phyloP scores from a whole-genome alignment of 1,140 invertebrate genomes.

The Chionoecetes opilio region DNA sequence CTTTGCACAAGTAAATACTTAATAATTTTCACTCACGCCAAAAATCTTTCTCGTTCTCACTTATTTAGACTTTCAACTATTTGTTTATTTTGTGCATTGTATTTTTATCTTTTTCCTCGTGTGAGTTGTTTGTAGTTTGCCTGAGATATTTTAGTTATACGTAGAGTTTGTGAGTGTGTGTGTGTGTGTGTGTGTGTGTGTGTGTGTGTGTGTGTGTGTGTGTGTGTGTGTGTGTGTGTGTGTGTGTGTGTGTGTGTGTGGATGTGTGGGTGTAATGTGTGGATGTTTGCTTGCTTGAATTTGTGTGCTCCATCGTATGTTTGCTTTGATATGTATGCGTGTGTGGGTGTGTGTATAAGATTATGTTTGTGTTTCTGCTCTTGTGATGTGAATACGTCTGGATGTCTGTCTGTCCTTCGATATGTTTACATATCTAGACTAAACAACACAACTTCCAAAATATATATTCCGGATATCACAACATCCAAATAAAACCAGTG shows the following conservation, averaged over 20 bases:
- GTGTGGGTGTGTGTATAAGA: not conserved
- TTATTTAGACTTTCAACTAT: too few species aligned
- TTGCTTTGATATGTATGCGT: not conserved
- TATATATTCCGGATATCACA: too few species aligned
- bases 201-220: conserved; percentile 27
- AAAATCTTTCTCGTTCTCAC: not conserved
- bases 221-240: not conserved
- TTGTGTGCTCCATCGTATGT: not conserved
- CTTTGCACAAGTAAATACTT: not conserved
- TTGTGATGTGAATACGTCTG: too few species aligned
- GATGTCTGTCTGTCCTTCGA: too few species aligned
- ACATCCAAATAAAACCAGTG: too few species aligned
- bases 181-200: conserved; percentile 25
- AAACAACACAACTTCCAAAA: too few species aligned
- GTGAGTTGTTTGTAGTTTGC: not conserved
- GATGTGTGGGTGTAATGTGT: too few species aligned
- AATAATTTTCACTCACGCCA: not conserved
- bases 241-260: too few species aligned
- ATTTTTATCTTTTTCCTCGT: not conserved
- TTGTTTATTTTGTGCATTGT: not conserved
- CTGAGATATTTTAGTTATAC: not conserved
- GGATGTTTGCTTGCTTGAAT: not conserved
- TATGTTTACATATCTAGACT: too few species aligned
- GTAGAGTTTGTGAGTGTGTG: not conserved
- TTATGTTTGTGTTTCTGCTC: not conserved